phyloP scores from a whole-genome alignment of 1,140 invertebrate species.

The Oryzaephilus surinamensis region DNA sequence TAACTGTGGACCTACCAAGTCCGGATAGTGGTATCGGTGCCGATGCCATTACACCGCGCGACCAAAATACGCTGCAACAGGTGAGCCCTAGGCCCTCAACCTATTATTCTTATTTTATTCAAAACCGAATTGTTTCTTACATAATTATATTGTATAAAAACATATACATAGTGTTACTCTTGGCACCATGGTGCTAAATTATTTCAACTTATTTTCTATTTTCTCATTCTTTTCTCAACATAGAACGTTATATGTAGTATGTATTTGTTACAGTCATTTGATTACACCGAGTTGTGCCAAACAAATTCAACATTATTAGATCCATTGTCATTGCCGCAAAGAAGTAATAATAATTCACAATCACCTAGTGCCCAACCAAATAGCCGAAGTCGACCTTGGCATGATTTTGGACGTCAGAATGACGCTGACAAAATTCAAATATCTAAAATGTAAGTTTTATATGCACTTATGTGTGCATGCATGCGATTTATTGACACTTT shows the following conservation, averaged over 20 bases:
- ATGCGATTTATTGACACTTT: not conserved
- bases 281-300: conserved; percentile 79
- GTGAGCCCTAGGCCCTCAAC: conserved; percentile 53
- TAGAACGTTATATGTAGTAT: no score
- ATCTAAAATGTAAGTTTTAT: conserved; percentile 90
- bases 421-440: conserved; percentile 95
- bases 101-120: no score
- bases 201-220: no score
- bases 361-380: conserved; percentile 54
- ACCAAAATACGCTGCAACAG: conserved; percentile 80
- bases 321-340: conserved; percentile 39
- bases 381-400: conserved; percentile 64
- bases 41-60: conserved; percentile 79
- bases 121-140: no score
- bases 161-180: not conserved
- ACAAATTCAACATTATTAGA: conserved; percentile 40
- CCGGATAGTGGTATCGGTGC: conserved; percentile 86
- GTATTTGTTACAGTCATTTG: conserved; percentile 58
- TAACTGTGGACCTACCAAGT: conserved; percentile 83
- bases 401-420: conserved; percentile 84
- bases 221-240: no score
- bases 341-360: conserved; percentile 51
- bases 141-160: no score
- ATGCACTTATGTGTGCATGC: not conserved
- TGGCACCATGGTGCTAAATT: not conserved